Conservation (phyloP, 2,797 vertebrate genomes). For the Pantherophis alleghaniensis region DNA sequence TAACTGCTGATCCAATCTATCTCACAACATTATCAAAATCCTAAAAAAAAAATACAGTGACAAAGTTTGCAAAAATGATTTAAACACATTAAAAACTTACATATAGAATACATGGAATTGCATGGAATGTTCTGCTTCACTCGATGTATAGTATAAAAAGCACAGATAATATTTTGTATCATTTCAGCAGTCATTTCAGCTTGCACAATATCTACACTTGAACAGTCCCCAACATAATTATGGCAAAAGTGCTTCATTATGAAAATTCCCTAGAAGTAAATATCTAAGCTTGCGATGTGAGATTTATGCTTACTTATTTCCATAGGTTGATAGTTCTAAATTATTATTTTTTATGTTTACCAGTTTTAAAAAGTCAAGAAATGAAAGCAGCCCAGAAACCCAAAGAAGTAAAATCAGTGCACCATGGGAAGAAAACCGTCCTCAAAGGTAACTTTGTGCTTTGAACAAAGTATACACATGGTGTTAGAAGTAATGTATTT, state of each 20-base stretch:
- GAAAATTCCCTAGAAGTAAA: background rate
- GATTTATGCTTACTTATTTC: background rate
- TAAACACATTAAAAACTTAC: background rate
- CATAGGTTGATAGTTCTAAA: background rate
- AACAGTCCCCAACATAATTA: background rate
- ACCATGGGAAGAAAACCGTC: slow-evolving; percentile 82
- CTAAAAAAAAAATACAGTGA: background rate
- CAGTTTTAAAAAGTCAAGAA: slow-evolving; percentile 80
- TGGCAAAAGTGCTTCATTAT: background rate
- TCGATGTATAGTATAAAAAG: background rate
- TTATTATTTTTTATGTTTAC: slow-evolving; percentile 42
- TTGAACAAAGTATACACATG: background rate
- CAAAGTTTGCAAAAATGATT: background rate
- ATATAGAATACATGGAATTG: background rate
- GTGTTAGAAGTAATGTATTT: background rate
- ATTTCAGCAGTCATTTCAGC: background rate
- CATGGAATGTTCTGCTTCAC: background rate
- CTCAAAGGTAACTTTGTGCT: slow-evolving; percentile 74
- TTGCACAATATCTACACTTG: background rate
- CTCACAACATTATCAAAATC: background rate
- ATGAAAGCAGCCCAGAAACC: slow-evolving; percentile 75
- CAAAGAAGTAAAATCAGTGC: slow-evolving; percentile 75
- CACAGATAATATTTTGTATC: background rate
- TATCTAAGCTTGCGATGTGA: background rate
- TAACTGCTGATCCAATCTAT: background rate